Evolutionary conservation across 2,113 vertebrate species (phyloP), one percentile per base, ranked within the genome.

Genomic region (Parus major): DNA sequence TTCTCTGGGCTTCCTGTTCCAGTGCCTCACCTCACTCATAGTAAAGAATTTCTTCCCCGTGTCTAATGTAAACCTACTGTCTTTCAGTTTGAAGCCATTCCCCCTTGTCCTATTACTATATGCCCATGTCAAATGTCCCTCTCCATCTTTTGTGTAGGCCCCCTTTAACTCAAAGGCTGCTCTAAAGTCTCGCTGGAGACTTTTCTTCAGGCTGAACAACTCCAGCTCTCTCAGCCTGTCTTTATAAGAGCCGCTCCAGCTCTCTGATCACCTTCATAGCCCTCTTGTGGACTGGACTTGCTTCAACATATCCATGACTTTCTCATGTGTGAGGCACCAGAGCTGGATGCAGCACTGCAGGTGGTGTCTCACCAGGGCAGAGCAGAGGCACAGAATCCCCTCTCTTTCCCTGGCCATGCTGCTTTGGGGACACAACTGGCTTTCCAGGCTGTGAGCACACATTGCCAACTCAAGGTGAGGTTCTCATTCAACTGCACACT

Each of bases 341-440:
- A 33, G 9, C 17, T 31, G 42, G 25, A 7, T 56, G 50, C 17
- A 80, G 66, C 14, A 22, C 29, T 31, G 21, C 49, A 35, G 35
- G 18, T 50, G 31, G 3, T 3, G 7, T 80, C 31, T 80, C 35
- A 22, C 7, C 31, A 57, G 66, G 23, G 35, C 31, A 22, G 17
- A 55, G 16, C 0, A 27, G 33, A 63, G 24, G 12, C 5, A 29
- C 14, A 59, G 47, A 78, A 70, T 55, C 9, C 8, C 7, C 1
- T 20, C 15, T 24, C 20, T 53, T 0, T 0, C 24, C 39, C 41
- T 70, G 29, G 4, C 5, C 24, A 4, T 1, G 6, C 24, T 41
- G n/a, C 31, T 81, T 36, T 57, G 1, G 13, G 9, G 50, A 65
- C 24, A 31, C 10, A 22, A 6, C 1, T 65, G 33, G 19, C 27